Conservation (phyloP, 1,140 invertebrate genomes). For the Oncopeltus fasciatus region DNA sequence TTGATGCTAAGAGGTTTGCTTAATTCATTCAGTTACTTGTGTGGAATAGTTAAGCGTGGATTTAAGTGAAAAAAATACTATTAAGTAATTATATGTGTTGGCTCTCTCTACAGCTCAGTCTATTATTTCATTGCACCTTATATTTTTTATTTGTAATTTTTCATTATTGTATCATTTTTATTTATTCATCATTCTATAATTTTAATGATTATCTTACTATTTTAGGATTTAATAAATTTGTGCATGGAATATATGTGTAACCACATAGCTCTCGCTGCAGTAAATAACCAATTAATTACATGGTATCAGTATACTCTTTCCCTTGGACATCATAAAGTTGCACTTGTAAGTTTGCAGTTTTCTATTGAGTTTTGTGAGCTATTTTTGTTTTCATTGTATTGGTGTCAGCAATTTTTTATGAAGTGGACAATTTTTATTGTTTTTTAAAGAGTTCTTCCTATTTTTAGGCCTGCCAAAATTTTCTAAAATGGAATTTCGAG, state of each 20-base stretch:
- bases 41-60: too few relatives aligned
- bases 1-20: too few relatives aligned
- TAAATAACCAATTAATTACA: slow-evolving; percentile 62
- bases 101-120: too few relatives aligned
- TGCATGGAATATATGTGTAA: slow-evolving; percentile 78
- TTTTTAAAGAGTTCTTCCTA: neutral
- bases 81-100: too few relatives aligned
- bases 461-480: slow-evolving; percentile 55
- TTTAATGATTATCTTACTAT: slow-evolving; percentile 19
- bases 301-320: slow-evolving; percentile 81
- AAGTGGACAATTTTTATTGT: neutral
- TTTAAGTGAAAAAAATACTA: too few relatives aligned
- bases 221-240: slow-evolving; percentile 60
- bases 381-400: neutral
- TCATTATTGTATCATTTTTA: too few relatives aligned
- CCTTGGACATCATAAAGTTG: slow-evolving; percentile 63
- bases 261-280: slow-evolving; percentile 69
- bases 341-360: slow-evolving; percentile 33
- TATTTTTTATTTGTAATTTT: too few relatives aligned
- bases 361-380: neutral
- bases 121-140: too few relatives aligned
- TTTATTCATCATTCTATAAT: too few relatives aligned
- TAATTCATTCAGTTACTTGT: too few relatives aligned
- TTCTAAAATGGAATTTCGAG: slow-evolving; percentile 85
- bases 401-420: too few relatives aligned